Evolutionary conservation across 37 sponge, comb jelly and placozoan genomes (phyloP), one percentile per base, ranked within the genome.

Genomic region (Sycon ciliatum): DNA sequence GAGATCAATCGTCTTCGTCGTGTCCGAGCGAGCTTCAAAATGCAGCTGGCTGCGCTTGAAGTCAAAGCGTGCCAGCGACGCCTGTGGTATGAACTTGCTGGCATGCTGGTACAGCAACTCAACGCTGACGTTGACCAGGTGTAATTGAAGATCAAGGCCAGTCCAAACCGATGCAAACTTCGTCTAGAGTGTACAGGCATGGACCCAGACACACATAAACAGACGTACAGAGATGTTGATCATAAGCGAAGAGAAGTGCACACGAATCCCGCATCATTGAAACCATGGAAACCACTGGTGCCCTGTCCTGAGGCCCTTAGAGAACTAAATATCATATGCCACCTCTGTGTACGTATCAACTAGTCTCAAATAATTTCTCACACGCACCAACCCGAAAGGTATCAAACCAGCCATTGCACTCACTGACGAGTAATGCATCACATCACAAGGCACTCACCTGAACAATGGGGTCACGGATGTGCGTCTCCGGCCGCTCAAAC

Each of bases 401-500:
- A n/a, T n/a, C n/a, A n/a, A n/a, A n/a, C n/a, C n/a, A n/a, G n/a
- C n/a, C n/a, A n/a, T n/a, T n/a, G n/a, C n/a, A n/a, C n/a, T n/a
- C n/a, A n/a, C n/a, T n/a, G n/a, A n/a, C n/a, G n/a, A n/a, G n/a
- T n/a, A n/a, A n/a, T n/a, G n/a, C n/a, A n/a, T n/a, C 4, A 57
- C 32, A 39, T 3, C 33, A 13, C n/a, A 13, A 31, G 4, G 24
- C 46, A 69, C 54, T 18, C 22, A 89, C 90, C 74, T 73, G 86
- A 40, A 67, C 79, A 4, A 91, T 75, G 32, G 92, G 92, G 37
- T 91, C 92, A 5, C 64, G 73, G 37, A 91, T 86, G 39, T 86
- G 82, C 53, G 78, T 73, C 32, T 73, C 80, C 16, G 92, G 92
- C 40, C 83, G 86, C 73, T 91, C 88, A 81, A 95, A 95, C 67